Base-by-base conservation (phyloP, 2,888 invertebrate genomes). In the Scaptomyza cyrtandrae region DNA sequence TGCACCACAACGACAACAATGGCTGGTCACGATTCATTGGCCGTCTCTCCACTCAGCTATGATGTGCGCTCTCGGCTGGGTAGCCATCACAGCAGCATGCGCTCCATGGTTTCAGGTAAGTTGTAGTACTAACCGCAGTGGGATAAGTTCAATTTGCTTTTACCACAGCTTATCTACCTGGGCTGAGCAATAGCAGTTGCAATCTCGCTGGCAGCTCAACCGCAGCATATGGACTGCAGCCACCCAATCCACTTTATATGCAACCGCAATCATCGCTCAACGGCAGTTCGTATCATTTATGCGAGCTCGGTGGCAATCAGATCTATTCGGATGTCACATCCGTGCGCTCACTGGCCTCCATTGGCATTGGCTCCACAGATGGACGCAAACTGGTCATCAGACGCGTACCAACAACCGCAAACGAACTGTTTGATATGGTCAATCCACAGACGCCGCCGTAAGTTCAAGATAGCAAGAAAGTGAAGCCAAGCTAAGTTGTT, bases 291-390 rank as follows among this genome's bases (percentile, higher is more conserved):
- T 93, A 93, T 80, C 93, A 94, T 68, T 94, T 94, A 86, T 93
- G 94, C 60, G 96, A 96, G 76, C 93, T 93, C 72, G 93, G 94
- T 75, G 94, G 94, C 84, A 91, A 92, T 71, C 91, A 90, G 73
- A 91, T 93, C 73, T 93, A 92, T 79, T 93, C 93, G 56, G 96
- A 96, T 93, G 95, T 95, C 49, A 94, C 95, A 35, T 96, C 96
- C 35, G 94, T 96, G 73, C 93, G 96, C 74, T 96, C 96, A 49
- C 94, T 96, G 84, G 96, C 96, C 61, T 96, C 97, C 54, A 96
- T 97, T 80, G 97, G 97, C 54, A 95, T 97, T 95, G 97, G 97
- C 35, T 97, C 97, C 72, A 97, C 97, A 44, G 97, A 97, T 92
- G 97, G 97, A 49, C 94, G 95, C 84, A 96, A 96, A 93, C 94